Evolutionary conservation across 2,797 vertebrate genomes (phyloP).

Genomic region (Sebastolobus altivelis): DNA sequence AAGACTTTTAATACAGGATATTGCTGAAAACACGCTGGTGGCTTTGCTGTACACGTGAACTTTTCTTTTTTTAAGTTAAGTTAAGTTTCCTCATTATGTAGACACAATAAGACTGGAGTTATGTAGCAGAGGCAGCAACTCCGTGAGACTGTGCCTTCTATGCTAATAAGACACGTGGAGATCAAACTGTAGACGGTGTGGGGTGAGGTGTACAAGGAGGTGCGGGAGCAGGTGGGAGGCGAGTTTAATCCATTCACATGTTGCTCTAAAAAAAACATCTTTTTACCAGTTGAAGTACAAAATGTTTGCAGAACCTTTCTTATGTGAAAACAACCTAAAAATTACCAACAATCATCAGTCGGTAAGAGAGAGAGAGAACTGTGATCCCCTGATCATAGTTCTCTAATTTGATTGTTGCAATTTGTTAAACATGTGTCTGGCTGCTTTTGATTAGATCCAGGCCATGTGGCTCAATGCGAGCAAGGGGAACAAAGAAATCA

Average conservation of each 20-base stretch:
- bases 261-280: background rate
- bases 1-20: background rate
- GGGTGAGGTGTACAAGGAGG: background rate
- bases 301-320: slow-evolving; percentile 26
- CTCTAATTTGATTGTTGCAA: slow-evolving; percentile 24
- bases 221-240: background rate
- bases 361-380: slow-evolving; percentile 20
- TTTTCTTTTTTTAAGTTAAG: background rate
- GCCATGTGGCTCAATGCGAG: slow-evolving; percentile 44
- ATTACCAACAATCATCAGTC: slow-evolving; percentile 50
- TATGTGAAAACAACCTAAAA: slow-evolving; percentile 46
- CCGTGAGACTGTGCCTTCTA: background rate
- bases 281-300: background rate
- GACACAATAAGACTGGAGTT: background rate
- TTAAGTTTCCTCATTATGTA: slow-evolving; percentile 2
- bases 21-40: background rate
- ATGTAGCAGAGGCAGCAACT: background rate
- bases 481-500: slow-evolving; percentile 62
- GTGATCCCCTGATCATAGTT: slow-evolving; percentile 48
- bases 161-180: background rate
- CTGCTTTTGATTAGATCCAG: slow-evolving; percentile 75
- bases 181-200: slow-evolving; percentile 26
- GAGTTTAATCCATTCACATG: background rate
- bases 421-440: slow-evolving; percentile 13
- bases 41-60: background rate